phyloP scores from a whole-genome alignment of 2,113 vertebrate genomes.

The Gasterosteus nipponicus region DNA sequence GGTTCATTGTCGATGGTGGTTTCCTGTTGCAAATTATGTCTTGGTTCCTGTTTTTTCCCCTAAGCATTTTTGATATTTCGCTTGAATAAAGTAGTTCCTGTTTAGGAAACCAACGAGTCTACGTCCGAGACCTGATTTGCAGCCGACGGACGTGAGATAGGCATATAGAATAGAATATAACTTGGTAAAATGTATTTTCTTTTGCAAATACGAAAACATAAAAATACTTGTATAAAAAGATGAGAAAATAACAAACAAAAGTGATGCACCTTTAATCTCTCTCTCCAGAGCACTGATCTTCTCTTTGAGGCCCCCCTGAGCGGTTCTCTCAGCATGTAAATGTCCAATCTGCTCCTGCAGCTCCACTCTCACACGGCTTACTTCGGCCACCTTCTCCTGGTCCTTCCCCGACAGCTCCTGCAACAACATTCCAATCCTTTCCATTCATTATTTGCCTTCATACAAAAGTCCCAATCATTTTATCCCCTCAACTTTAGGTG shows the following conservation, averaged over 20 bases:
- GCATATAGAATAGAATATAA: too few species aligned
- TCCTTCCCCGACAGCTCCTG: constrained; percentile 90
- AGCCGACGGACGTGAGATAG: too few species aligned
- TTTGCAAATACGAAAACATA: neutral
- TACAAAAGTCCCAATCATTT: neutral
- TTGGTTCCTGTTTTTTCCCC: too few species aligned
- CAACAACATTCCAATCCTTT: constrained; percentile 7
- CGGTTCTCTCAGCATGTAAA: constrained; percentile 86
- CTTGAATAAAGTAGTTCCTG: too few species aligned
- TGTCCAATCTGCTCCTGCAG: constrained; percentile 91
- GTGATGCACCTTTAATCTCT: constrained; percentile 87
- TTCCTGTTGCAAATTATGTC: too few species aligned
- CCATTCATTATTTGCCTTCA: neutral
- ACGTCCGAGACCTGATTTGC: too few species aligned
- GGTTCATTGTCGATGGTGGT: too few species aligned
- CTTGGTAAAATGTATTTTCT: neutral
- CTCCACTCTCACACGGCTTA: constrained; percentile 87
- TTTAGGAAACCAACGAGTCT: too few species aligned
- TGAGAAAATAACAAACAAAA: neutral
- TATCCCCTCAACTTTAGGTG: neutral
- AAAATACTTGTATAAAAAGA: neutral
- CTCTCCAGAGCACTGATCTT: constrained; percentile 90
- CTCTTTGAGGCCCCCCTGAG: constrained; percentile 86
- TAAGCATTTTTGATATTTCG: too few species aligned
- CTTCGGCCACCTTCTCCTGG: constrained; percentile 88